Evolutionary conservation across 2,888 invertebrate species (phyloP), one percentile per base, ranked within the genome.

Genomic region (Drosophila anomelani): DNA sequence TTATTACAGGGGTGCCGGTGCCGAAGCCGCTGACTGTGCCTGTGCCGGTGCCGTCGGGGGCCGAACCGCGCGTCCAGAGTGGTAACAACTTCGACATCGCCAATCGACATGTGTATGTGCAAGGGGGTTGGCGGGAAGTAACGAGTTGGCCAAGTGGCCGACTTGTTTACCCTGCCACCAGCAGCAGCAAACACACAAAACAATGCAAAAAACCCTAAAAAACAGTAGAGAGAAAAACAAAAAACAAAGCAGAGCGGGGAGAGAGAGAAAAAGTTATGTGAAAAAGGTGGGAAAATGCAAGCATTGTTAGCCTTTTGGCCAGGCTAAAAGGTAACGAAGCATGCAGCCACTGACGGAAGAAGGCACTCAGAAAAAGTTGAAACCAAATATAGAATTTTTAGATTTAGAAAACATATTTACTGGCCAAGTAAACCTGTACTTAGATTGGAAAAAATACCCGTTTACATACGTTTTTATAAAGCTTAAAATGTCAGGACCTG

Each of bases 271-370:
- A 85, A 89, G 85, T 85, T 85, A 85, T 89, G 77, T 87, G 89
- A 89, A 86, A 89, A 86, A 87, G 89, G 86, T 86, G 86, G 86
- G 89, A 86, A 86, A 86, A 85, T 85, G 89, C 77, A 83, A 81
- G 89, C 86, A 86, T 86, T 86, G 89, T 89, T 89, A 85, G 86
- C 81, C 88, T 87, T 88, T 78, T 70, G 81, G 76, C 75, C 56
- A 73, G 77, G 58, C 75, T 74, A 73, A 64, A 77, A 83, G 80
- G 86, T 89, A 87, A 81, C 85, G 86, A 87, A 81, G 89, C 89
- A 89, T 86, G 85, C 86, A 85, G 85, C 64, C 83, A 83, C 74
- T 76, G 82, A 46, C 49, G 77, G 58, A 69, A 56, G 60, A 46
- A 47, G 41, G 34, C 60, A 60, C 32, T 57, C n/a, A n/a, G 32